Conservation (phyloP, 2,113 vertebrate genomes). For the Tursiops truncatus region DNA sequence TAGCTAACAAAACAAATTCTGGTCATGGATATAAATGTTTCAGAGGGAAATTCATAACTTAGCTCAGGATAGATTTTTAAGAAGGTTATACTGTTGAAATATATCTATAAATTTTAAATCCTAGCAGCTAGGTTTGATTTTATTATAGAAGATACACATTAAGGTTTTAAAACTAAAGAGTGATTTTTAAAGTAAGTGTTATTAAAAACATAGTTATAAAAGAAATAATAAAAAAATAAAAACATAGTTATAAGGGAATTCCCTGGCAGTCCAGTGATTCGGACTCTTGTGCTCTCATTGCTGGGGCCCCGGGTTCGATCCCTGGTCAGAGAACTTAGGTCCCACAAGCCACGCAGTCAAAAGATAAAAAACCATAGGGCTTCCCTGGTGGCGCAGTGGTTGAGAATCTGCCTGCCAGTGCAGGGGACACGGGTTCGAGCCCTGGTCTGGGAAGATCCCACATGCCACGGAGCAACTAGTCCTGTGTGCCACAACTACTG, state of each 20-base stretch:
- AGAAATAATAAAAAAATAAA: background rate
- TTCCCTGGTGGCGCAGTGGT: too few species aligned
- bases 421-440: too few species aligned
- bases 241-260: background rate
- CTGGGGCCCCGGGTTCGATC: background rate
- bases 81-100: background rate
- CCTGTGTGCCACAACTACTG: too few species aligned
- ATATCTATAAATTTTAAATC: background rate
- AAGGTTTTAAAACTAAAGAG: background rate
- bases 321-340: background rate
- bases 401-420: too few species aligned
- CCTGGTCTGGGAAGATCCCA: too few species aligned
- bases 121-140: background rate
- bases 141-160: background rate
- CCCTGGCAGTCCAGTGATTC: background rate
- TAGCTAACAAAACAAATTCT: background rate
- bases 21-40: background rate
- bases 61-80: background rate
- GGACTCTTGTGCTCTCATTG: background rate
- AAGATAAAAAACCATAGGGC: background rate
- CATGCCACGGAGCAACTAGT: too few species aligned
- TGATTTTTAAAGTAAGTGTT: slow-evolving; percentile 25
- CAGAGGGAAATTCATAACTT: background rate
- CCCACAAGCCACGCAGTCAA: background rate
- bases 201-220: background rate